These are phyloP conservation scores for Rhynchonycteris naso DNA, from an alignment of 2,797 vertebrate species.

Conservation along the genomic window DNA sequence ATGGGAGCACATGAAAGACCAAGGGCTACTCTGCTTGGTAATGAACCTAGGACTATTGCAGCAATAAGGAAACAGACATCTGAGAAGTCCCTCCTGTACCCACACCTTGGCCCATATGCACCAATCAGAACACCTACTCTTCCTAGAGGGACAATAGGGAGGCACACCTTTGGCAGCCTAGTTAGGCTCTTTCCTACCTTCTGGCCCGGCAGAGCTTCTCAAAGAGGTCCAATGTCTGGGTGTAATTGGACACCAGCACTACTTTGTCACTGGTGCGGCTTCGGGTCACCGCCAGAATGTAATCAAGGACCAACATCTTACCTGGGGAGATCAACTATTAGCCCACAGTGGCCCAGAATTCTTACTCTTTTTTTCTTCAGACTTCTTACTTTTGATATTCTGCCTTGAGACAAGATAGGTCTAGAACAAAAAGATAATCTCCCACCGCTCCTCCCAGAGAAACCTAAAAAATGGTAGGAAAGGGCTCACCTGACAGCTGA, in stretches of 20 bases:
- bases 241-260: slow-evolving; percentile 98
- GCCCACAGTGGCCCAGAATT: not conserved
- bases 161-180: not conserved
- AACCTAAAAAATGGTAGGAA: not conserved
- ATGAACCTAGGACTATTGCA: not conserved
- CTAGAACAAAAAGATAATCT: not conserved
- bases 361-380: not conserved
- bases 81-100: not conserved
- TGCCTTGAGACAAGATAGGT: not conserved
- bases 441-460: not conserved
- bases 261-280: slow-evolving; percentile 95
- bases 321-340: slow-evolving; percentile 85
- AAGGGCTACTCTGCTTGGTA: not conserved
- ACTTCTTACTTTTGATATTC: slow-evolving; percentile 27
- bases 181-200: slow-evolving; percentile 85
- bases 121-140: not conserved
- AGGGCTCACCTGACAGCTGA: slow-evolving; percentile 93
- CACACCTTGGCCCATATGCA: not conserved
- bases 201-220: slow-evolving; percentile 95
- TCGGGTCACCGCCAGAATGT: slow-evolving; percentile 95
- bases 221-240: slow-evolving; percentile 97
- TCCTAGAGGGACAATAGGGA: not conserved
- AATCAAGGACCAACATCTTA: slow-evolving; percentile 98
- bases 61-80: not conserved
- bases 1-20: not conserved